Conservation (phyloP, 2,888 invertebrate genomes). For the Folsomia candida region DNA sequence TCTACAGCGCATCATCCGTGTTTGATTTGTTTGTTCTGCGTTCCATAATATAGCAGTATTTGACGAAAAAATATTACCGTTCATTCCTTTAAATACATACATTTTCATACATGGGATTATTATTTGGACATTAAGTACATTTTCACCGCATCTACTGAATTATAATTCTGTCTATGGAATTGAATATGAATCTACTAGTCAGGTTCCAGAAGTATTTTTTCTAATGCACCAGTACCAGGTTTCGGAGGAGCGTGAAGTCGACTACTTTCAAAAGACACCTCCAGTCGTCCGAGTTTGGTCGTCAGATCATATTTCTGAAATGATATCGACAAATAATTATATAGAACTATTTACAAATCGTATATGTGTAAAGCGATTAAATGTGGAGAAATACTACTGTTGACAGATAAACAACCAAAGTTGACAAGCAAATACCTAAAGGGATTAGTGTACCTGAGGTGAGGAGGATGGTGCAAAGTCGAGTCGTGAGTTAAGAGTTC, state of each 20-base stretch:
- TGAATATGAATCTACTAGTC: neutral
- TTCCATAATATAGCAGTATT: neutral
- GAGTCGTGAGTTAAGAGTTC: conserved; percentile 17
- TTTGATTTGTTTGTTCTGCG: neutral
- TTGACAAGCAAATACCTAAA: neutral
- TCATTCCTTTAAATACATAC: neutral
- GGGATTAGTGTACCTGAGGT: conserved; percentile 27
- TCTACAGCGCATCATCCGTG: no score
- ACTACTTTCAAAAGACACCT: conserved; percentile 43
- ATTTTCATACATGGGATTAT: neutral
- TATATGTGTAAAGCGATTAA: neutral
- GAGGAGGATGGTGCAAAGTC: conserved; percentile 17
- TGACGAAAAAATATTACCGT: no score
- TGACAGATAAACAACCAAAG: neutral
- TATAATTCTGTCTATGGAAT: neutral
- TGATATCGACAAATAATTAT: conserved; percentile 12
- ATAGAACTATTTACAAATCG: neutral
- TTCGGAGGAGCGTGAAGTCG: conserved; percentile 29
- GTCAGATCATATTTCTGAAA: conserved; percentile 47
- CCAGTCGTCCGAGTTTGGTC: conserved; percentile 42
- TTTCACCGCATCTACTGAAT: neutral
- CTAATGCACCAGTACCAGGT: conserved; percentile 37
- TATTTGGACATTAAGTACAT: neutral
- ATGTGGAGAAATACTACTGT: no score
- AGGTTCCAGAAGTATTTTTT: conserved; percentile 37